Percentiles rank a stretch among this genome's conserved stretches.
Evolutionary conservation across 2,797 vertebrate species (phyloP).

Genomic region (Aplochiton taeniatus): DNA sequence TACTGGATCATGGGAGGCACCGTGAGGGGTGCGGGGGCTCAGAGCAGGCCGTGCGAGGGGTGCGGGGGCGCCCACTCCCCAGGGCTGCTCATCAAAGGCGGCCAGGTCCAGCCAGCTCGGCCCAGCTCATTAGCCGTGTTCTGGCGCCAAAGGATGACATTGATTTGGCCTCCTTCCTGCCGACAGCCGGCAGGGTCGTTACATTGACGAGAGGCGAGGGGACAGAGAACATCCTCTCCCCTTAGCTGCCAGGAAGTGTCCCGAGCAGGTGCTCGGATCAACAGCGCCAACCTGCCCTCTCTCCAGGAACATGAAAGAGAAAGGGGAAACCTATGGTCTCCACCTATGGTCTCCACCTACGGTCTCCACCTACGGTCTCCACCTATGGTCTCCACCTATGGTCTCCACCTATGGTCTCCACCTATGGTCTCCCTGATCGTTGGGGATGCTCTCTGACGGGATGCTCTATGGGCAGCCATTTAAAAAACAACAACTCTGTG

Average conservation of each 20-base stretch:
- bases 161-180: conserved; percentile 50
- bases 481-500: too few relatives aligned
- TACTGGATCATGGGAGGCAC: too few relatives aligned
- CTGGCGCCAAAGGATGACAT: conserved; percentile 38
- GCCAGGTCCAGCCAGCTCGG: conserved; percentile 3
- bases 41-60: background rate
- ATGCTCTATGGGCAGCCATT: too few relatives aligned
- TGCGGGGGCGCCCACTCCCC: too few relatives aligned
- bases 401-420: too few relatives aligned
- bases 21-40: too few relatives aligned
- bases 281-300: conserved; percentile 27
- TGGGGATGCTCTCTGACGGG: background rate
- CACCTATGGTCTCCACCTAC: too few relatives aligned
- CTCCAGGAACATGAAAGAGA: conserved; percentile 20
- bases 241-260: conserved; percentile 29
- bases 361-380: too few relatives aligned
- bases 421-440: too few relatives aligned
- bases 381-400: too few relatives aligned
- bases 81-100: background rate
- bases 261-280: conserved; percentile 18
- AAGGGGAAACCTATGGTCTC: background rate
- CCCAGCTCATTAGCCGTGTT: conserved; percentile 39
- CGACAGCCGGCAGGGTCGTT: conserved; percentile 18
- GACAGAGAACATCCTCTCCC: conserved; percentile 30
- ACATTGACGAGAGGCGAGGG: conserved; percentile 41